Percentiles rank a stretch among this genome's conserved stretches.
Conservation (phyloP, 2,888 invertebrate species). For the Agrochola lychnidis region DNA sequence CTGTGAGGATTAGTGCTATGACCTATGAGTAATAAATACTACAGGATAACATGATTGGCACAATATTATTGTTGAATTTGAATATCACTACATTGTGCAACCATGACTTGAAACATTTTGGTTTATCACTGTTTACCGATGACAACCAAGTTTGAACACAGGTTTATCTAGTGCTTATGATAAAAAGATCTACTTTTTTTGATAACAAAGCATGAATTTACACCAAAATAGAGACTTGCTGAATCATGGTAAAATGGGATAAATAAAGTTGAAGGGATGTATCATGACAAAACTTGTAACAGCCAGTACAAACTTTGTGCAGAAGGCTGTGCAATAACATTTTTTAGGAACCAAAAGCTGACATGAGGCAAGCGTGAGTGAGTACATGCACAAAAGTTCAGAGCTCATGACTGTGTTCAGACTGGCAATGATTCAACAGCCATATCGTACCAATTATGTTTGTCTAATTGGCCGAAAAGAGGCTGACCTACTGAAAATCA, state of each 20-base stretch:
- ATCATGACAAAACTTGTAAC: neutral
- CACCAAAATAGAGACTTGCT: neutral
- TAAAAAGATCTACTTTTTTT: neutral
- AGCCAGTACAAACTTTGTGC: neutral
- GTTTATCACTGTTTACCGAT: constrained; percentile 15
- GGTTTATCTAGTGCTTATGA: constrained; percentile 10
- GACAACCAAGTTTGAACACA: constrained; percentile 17
- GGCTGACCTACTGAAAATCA: neutral
- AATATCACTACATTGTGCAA: constrained; percentile 43
- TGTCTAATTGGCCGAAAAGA: neutral
- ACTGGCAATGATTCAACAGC: too few species aligned
- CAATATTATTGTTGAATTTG: constrained; percentile 17
- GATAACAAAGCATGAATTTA: neutral
- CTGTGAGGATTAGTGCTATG: neutral
- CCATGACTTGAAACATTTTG: constrained; percentile 16
- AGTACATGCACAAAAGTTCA: neutral
- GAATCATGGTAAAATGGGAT: neutral
- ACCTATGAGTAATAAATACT: constrained; percentile 20
- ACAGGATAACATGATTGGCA: constrained; percentile 28
- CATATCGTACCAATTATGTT: neutral
- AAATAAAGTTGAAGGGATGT: neutral
- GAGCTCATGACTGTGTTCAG: neutral
- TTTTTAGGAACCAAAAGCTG: neutral
- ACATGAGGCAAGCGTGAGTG: neutral
- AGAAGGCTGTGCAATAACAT: neutral